These are phyloP conservation scores for Toxonevra muliebris DNA, from an alignment of 2,888 invertebrate species.

Conservation along the genomic window DNA sequence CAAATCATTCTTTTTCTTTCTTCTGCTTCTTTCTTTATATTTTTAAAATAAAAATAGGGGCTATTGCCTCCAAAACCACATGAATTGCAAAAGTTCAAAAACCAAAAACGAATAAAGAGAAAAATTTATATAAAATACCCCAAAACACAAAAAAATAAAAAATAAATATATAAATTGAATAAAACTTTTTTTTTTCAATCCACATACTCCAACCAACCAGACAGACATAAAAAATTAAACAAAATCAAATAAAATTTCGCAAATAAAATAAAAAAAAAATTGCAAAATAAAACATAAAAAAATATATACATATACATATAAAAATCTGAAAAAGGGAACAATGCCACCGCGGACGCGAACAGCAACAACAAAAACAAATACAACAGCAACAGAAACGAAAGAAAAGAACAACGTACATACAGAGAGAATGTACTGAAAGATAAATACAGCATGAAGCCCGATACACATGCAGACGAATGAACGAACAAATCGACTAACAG, in stretches of 20 bases:
- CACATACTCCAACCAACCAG: too few relatives aligned
- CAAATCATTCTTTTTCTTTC: conserved; percentile 17
- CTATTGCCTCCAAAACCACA: conserved; percentile 21
- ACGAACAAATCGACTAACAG: conserved; percentile 34
- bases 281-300: not conserved
- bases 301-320: not conserved
- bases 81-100: conserved; percentile 20
- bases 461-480: conserved; percentile 19
- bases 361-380: not conserved
- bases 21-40: too few relatives aligned
- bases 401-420: conserved; percentile 20
- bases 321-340: conserved; percentile 24
- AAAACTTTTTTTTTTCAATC: too few relatives aligned
- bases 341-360: conserved; percentile 12
- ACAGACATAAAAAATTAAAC: not conserved
- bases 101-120: conserved; percentile 6
- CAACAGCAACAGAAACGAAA: conserved; percentile 17
- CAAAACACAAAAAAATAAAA: not conserved
- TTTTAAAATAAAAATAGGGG: conserved; percentile 4
- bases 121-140: conserved; percentile 5
- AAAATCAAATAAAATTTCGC: conserved; percentile 4
- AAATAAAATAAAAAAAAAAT: not conserved
- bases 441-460: conserved; percentile 35
- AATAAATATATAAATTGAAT: not conserved
- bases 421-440: conserved; percentile 25